phyloP scores from a whole-genome alignment of 2,888 invertebrate genomes.

The Philonicus albiceps region DNA sequence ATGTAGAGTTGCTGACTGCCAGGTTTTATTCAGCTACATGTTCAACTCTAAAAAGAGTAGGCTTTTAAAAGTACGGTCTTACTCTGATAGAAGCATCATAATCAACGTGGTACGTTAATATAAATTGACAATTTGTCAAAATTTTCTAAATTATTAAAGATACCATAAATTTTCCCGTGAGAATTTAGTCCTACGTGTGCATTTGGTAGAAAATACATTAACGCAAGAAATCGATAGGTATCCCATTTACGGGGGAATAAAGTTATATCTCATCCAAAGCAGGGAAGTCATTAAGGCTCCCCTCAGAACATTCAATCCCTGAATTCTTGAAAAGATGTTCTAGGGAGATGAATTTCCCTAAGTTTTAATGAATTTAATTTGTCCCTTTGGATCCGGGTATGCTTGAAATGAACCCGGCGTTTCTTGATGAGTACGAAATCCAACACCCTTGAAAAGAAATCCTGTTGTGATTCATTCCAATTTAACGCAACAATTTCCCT shows the following conservation, averaged over 20 bases:
- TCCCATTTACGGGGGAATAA: not conserved
- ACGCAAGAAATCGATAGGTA: not conserved
- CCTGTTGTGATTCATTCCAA: not conserved
- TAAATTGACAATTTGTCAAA: not conserved
- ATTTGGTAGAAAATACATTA: not conserved
- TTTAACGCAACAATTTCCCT: not conserved
- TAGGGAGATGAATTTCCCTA: not conserved
- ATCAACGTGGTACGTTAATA: not conserved
- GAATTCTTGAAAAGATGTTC: not conserved
- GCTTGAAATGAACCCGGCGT: not conserved
- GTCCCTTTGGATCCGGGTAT: not conserved
- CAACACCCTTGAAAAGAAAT: not conserved
- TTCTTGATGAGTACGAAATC: not conserved
- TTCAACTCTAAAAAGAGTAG: too few species aligned
- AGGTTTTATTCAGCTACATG: too few species aligned
- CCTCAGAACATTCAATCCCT: not conserved
- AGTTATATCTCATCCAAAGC: not conserved
- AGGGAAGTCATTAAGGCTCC: not conserved
- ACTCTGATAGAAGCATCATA: not conserved
- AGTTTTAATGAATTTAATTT: not conserved
- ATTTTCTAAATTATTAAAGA: not conserved
- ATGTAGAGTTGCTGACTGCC: too few species aligned
- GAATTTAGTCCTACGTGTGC: not conserved
- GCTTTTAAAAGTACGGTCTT: not conserved
- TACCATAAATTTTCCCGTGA: not conserved